Evolutionary conservation across 1,140 invertebrate genomes (phyloP), one percentile per base, ranked within the genome.

Genomic region (Magallana ariakensis): DNA sequence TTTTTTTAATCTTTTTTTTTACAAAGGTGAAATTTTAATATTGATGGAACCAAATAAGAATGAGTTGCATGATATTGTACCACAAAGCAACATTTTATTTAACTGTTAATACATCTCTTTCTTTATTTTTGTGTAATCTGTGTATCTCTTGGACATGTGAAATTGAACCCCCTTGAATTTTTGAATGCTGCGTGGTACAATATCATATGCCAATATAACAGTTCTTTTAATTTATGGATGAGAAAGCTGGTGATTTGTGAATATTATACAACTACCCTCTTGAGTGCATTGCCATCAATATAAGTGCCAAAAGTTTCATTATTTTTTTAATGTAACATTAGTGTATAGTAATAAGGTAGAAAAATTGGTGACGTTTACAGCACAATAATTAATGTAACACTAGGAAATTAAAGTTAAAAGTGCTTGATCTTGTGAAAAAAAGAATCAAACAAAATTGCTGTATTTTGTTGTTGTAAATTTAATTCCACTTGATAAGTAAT

Each of bases 1-100:
- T 75, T 75, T 46, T 46, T 46, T 2, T 46, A 46, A 46, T n/a
- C 33, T 26, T 75, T 75, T 11, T 26, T 75, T 75, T 26, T 75
- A 75, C 66, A 75, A 46, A 75, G 66, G 66, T 75, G 19, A 75
- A 75, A 75, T 75, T 75, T 22, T 26, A 75, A 75, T 26, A 70
- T 70, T 26, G 19, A 75, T 75, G 13, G 2, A 33, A n/a, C 7
- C 33, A 33, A 46, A 75, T 75, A 26, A 75, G 15, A 75, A 75
- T 75, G 19, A 75, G 66, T 75, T 19, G 33, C 7, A 16, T 75
- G 66, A 75, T 75, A 75, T 75, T 75, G 66, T 75, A 33, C 66
- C 66, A 75, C 66, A 75, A 75, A 75, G 22, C 13, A 70, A 70
- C 0, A 15, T 16, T n/a, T 11, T 26, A 4, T 75, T 26, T 19